Conservation (phyloP, 2,797 vertebrate species). For the Phalloptychus januarius region DNA sequence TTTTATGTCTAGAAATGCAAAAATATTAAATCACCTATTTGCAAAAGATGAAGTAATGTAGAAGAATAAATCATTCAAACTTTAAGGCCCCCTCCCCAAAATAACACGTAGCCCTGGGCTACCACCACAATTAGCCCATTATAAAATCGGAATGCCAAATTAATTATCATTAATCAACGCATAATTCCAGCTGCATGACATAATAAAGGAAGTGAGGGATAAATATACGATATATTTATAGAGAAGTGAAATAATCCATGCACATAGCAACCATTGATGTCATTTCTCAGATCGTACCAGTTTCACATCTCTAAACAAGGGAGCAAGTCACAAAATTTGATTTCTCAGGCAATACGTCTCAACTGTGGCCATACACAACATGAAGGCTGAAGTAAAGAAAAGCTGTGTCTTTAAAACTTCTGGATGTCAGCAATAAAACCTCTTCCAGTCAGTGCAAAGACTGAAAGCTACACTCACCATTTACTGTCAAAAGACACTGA, state of each 20-base stretch:
- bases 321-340: background rate
- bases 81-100: background rate
- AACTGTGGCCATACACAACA: constrained; percentile 33
- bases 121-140: background rate
- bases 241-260: constrained; percentile 28
- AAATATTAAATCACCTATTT: background rate
- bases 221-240: constrained; percentile 16
- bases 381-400: constrained; percentile 27
- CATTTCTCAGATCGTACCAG: background rate
- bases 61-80: background rate
- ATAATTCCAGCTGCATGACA: background rate
- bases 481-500: constrained; percentile 21
- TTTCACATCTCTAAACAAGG: background rate
- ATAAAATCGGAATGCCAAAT: background rate
- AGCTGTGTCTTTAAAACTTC: constrained; percentile 7
- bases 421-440: constrained; percentile 14
- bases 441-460: constrained; percentile 7
- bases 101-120: background rate
- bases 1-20: too few species aligned
- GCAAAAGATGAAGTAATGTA: background rate
- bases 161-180: background rate
- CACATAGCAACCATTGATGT: constrained; percentile 2
- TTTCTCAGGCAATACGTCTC: constrained; percentile 16
- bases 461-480: constrained; percentile 10
- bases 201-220: constrained; percentile 20